Evolutionary conservation across 2,113 vertebrate species (phyloP), one percentile per base, ranked within the genome.

Genomic region (Alaudala cheleensis): DNA sequence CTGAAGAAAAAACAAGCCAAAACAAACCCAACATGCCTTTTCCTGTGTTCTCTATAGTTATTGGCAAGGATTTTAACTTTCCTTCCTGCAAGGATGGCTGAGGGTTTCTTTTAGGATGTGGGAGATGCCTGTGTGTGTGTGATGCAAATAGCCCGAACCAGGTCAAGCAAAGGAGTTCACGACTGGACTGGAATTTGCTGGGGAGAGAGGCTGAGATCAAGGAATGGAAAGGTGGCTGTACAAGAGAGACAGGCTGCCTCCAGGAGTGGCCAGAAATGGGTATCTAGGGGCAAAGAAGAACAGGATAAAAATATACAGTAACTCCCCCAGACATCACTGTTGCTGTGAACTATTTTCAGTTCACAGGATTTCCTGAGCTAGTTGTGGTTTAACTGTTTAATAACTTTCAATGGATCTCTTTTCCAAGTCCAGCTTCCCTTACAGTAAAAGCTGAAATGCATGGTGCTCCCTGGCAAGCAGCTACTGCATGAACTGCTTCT

Each of bases 281-380:
- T 76, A 40, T 69, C 74, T 53, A 40, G 37, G 37, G 57, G 57
- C 90, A 40, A 94, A 60, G 79, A 87, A 71, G 57, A 92, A 51
- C 49, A 92, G 64, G 62, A 72, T 86, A 86, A 92, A 54, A 69
- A 79, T 80, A 51, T 15, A 40, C 28, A 77, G 58, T 82, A 88
- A 88, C 71, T 95, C 80, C 82, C n/a, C 28, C 62, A 77, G 83
- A 88, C 67, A 86, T 61, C 33, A 12, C 80, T 80, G 62, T 72
- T 95, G 79, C 66, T 88, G 71, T 85, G 62, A 88, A 67, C n/a
- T 95, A 73, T 93, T 95, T 92, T 92, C 83, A 90, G 67, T 72
- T 58, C 40, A 42, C 57, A 95, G 86, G 82, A 93, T 88, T 95
- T 95, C 94, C 91, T 90, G 49, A 95, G 71, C 71, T 88, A 83